Base-by-base conservation (phyloP, 2,888 invertebrate genomes). In the Calameuta filiformis region DNA sequence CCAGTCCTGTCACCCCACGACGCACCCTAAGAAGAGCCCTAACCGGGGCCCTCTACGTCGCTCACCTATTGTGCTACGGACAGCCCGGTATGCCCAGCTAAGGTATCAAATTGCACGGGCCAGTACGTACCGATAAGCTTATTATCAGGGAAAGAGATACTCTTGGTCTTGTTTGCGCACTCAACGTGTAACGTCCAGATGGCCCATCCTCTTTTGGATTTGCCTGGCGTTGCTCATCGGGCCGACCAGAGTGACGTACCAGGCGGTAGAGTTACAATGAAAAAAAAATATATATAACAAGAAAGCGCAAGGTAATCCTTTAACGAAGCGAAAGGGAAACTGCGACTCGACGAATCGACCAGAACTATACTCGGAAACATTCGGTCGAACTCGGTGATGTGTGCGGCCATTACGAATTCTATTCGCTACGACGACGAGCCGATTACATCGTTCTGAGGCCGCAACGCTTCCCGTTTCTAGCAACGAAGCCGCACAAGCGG, bases 11-110 rank as follows among this genome's bases (percentile, higher is more conserved):
- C 82, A 84, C 85, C 85, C 88, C 88, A 86, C 90, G 88, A 85
- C 89, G 89, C 86, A 88, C 88, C 83, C 83, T 90, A 82, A 89
- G 88, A 82, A 89, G 89, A 83, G 87, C 87, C 83, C 84, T 90
- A 76, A 83, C 85, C 81, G 88, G 86, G 82, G 86, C 90, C 83
- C 86, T 87, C 79, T 87, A 87, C 79, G 85, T 89, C 81, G 88
- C 88, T 82, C 87, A 86, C 76, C 84, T 87, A 77, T 86, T 88
- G 81, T 73, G 84, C 73, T 80, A 79, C 80, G 86, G 80, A 82
- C 79, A 81, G 77, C 75, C 80, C 80, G 82, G 81, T 80, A 80
- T 83, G 75, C 77, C 81, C 78, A 82, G 81, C 79, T 87, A 83
- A 80, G 76, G 56, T 56, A 56, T 56, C 56, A 15, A 56, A 56